phyloP scores from a whole-genome alignment of 2,888 invertebrate genomes.

The Meghimatium bilineatum region DNA sequence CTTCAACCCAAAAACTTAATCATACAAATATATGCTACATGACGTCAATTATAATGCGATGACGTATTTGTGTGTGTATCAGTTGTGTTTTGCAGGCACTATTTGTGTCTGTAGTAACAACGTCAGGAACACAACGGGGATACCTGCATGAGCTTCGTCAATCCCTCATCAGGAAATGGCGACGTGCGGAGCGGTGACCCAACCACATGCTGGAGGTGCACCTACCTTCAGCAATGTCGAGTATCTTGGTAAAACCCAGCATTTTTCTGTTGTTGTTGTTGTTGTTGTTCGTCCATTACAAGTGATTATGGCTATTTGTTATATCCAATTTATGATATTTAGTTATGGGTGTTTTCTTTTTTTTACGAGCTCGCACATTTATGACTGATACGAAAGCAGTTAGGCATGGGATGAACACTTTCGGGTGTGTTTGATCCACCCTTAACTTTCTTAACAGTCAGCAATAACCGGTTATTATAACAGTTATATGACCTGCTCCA shows the following conservation, averaged over 20 bases:
- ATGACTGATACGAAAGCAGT: no score
- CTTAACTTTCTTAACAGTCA: no score
- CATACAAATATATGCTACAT: background rate
- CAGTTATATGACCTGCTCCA: no score
- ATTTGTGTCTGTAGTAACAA: constrained; percentile 25
- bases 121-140: background rate
- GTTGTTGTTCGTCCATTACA: no score
- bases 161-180: constrained; percentile 27
- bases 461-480: no score
- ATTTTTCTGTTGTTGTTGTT: no score
- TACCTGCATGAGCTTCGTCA: background rate
- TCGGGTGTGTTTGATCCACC: no score
- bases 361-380: no score
- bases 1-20: background rate
- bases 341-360: no score
- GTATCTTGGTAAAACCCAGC: constrained; percentile 43
- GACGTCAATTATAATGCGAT: background rate
- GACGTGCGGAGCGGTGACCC: constrained; percentile 40
- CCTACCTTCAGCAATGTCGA: constrained; percentile 41
- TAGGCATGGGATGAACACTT: no score
- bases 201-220: constrained; percentile 31
- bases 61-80: background rate
- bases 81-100: background rate
- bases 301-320: no score
- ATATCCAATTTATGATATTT: no score